Evolutionary conservation across 2,888 invertebrate species (phyloP).

Genomic region (Drosophila eohydei): DNA sequence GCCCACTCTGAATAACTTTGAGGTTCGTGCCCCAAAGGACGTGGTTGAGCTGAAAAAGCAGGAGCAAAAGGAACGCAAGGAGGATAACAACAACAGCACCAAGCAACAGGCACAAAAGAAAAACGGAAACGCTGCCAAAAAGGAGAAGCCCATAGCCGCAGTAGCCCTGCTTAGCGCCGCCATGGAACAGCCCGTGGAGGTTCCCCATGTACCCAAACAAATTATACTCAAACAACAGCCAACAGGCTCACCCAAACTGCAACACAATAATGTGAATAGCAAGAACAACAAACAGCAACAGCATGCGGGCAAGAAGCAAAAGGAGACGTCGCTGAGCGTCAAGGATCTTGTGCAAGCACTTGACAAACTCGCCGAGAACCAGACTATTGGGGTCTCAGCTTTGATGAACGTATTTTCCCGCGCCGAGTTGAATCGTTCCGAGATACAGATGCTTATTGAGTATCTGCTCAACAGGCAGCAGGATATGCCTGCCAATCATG

Average conservation of each 20-base stretch:
- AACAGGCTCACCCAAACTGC: slow-evolving; percentile 81
- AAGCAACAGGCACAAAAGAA: slow-evolving; percentile 66
- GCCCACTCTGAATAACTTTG: slow-evolving; percentile 89
- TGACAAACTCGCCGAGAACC: slow-evolving; percentile 88
- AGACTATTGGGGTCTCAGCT: slow-evolving; percentile 89
- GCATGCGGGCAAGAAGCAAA: slow-evolving; percentile 69
- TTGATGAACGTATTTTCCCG: slow-evolving; percentile 91
- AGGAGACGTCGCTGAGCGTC: slow-evolving; percentile 84
- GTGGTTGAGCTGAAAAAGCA: slow-evolving; percentile 86
- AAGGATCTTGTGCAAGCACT: slow-evolving; percentile 79
- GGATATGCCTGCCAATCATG: slow-evolving; percentile 90
- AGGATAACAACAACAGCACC: slow-evolving; percentile 49
- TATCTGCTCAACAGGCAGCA: slow-evolving; percentile 95
- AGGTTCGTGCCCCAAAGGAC: slow-evolving; percentile 92
- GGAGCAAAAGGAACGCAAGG: slow-evolving; percentile 72
- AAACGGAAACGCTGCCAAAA: slow-evolving; percentile 55
- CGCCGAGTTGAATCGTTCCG: slow-evolving; percentile 92
- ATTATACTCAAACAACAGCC: slow-evolving; percentile 67
- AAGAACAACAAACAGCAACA: slow-evolving; percentile 83
- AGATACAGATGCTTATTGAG: slow-evolving; percentile 95
- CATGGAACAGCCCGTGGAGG: slow-evolving; percentile 58
- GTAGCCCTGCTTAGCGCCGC: slow-evolving; percentile 31
- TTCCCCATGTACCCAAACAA: slow-evolving; percentile 73
- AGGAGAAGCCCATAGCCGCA: slow-evolving; percentile 56
- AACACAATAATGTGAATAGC: slow-evolving; percentile 65